Percentiles rank a stretch among this genome's conserved stretches.
Evolutionary conservation across 2,888 invertebrate species (phyloP).

Genomic region (Hymenopus coronatus): DNA sequence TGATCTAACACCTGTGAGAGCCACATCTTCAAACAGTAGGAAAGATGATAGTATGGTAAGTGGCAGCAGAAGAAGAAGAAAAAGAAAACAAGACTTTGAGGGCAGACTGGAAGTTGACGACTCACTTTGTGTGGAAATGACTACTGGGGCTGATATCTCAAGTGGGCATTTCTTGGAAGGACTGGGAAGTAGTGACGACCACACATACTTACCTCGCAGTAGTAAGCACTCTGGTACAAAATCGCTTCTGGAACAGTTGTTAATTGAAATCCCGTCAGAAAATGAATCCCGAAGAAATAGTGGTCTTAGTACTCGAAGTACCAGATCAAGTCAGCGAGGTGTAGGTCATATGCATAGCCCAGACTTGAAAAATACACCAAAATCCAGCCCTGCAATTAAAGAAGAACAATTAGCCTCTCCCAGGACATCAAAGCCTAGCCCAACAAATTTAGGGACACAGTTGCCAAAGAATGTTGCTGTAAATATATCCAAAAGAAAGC

Average conservation of each 20-base stretch:
- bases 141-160: conserved; percentile 10
- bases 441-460: conserved; percentile 38
- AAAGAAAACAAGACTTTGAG: conserved; percentile 33
- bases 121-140: not conserved
- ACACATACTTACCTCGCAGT: conserved; percentile 36
- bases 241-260: conserved; percentile 70
- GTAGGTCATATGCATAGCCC: conserved; percentile 15
- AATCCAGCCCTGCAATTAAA: conserved; percentile 18
- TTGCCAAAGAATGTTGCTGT: conserved; percentile 4
- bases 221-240: conserved; percentile 36
- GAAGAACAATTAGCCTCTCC: conserved; percentile 27
- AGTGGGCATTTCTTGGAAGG: conserved; percentile 25
- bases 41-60: conserved; percentile 36
- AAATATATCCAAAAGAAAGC: conserved; percentile 59
- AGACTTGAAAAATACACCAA: conserved; percentile 11
- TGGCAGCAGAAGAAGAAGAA: conserved; percentile 42
- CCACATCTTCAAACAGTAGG: not conserved
- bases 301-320: conserved; percentile 44
- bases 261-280: conserved; percentile 76
- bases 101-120: conserved; percentile 22
- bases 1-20: conserved; percentile 20
- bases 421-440: conserved; percentile 35
- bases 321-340: conserved; percentile 37
- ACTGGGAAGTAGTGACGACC: conserved; percentile 30
- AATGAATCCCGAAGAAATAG: conserved; percentile 43